Conservation (phyloP, 2,888 invertebrate species). For the Cosmia trapezina region DNA sequence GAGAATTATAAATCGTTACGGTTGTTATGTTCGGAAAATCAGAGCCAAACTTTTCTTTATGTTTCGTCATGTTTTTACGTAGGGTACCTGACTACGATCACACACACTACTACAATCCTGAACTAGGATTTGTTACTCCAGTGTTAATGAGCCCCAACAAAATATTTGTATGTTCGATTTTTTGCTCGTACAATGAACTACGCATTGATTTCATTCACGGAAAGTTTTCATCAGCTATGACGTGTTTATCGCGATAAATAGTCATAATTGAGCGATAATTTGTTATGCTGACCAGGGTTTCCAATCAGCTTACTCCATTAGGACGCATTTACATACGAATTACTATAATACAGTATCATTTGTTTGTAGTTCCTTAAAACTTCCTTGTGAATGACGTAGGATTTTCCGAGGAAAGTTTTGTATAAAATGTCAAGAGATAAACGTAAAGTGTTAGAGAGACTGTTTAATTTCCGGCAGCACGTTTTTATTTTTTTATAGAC, state of each 20-base stretch:
- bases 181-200: constrained; percentile 43
- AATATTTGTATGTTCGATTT: constrained; percentile 5
- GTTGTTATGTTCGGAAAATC: neutral
- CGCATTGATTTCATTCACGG: constrained; percentile 43
- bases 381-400: neutral
- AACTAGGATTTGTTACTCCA: constrained; percentile 34
- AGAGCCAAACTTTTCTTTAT: neutral
- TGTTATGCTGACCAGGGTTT: constrained; percentile 21
- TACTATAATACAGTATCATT: neutral
- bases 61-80: neutral
- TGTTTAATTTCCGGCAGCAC: neutral
- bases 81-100: neutral
- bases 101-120: constrained; percentile 7
- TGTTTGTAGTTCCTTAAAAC: neutral
- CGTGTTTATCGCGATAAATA: constrained; percentile 34
- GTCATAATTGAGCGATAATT: constrained; percentile 46
- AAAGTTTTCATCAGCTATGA: constrained; percentile 46
- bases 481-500: neutral
- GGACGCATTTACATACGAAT: constrained; percentile 13
- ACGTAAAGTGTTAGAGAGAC: neutral
- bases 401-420: neutral
- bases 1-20: neutral
- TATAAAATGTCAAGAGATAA: no score
- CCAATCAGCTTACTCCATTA: constrained; percentile 23
- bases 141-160: constrained; percentile 29